Percentiles rank a stretch among this genome's conserved stretches.
Evolutionary conservation across 2,888 invertebrate species (phyloP).

Genomic region (Callosobruchus maculatus): DNA sequence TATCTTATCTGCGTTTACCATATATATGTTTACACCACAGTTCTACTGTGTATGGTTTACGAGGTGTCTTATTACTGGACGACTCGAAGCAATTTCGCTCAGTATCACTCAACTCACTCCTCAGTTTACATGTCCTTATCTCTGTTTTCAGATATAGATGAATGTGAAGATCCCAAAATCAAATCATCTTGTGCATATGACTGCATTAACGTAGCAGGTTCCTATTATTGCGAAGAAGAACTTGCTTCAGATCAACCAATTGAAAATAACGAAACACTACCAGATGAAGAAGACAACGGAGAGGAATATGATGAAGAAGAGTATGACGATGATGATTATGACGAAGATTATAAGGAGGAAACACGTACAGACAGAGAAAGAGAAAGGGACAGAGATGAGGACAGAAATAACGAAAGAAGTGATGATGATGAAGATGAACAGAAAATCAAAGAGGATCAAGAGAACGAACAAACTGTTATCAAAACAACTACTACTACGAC

Average conservation of each 20-base stretch:
- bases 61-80: no score
- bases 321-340: conserved; percentile 18
- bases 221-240: conserved; percentile 51
- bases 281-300: conserved; percentile 17
- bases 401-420: conserved; percentile 3
- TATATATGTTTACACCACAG: no score
- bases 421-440: conserved; percentile 9
- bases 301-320: conserved; percentile 25
- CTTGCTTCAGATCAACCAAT: conserved; percentile 22
- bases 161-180: conserved; percentile 55
- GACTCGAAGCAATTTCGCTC: neutral
- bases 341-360: conserved; percentile 22
- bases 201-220: conserved; percentile 64
- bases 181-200: conserved; percentile 47
- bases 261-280: conserved; percentile 13
- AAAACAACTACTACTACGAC: neutral
- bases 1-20: no score
- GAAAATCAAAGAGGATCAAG: conserved; percentile 3
- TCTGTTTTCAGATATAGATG: conserved; percentile 57
- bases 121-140: neutral
- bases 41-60: no score
- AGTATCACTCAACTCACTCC: neutral
- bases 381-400: conserved; percentile 2
- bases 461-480: conserved; percentile 2
- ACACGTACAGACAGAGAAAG: conserved; percentile 9